phyloP scores from a whole-genome alignment of 2,797 vertebrate species.

The Nyctalus aviator region DNA sequence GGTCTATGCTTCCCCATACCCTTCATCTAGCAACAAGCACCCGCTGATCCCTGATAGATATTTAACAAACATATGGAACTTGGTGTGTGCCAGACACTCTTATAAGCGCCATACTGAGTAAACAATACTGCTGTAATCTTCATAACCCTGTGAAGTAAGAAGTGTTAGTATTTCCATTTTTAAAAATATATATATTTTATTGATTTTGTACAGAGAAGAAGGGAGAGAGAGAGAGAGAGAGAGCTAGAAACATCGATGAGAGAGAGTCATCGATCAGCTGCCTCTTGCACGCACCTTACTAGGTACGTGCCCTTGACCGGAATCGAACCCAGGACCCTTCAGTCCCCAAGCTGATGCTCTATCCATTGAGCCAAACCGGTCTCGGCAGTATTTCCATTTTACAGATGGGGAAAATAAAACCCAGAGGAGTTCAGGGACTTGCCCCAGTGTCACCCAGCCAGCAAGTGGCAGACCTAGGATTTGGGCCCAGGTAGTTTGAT shows the following conservation, averaged over 20 bases:
- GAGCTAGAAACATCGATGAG: too few species aligned
- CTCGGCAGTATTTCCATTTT: neutral
- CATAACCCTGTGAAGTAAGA: neutral
- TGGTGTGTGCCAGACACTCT: neutral
- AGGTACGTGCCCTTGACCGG: too few species aligned
- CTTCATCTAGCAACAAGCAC: neutral
- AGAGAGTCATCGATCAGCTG: too few species aligned
- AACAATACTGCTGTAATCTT: neutral
- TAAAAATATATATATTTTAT: too few species aligned
- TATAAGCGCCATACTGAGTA: neutral
- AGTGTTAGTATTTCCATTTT: neutral
- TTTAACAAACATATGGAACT: neutral
- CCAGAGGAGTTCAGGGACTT: neutral
- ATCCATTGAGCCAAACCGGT: too few species aligned
- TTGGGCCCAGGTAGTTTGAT: neutral
- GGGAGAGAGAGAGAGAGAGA: too few species aligned
- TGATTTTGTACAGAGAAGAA: too few species aligned
- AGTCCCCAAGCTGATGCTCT: too few species aligned
- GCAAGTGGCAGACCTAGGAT: neutral
- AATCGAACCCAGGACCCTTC: too few species aligned
- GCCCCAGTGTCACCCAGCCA: neutral
- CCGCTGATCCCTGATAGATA: neutral
- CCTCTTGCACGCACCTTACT: too few species aligned
- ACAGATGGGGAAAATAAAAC: neutral
- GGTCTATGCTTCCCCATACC: neutral